A percentile compares a stretch with the other conserved stretches of the same genome.
These are phyloP conservation scores for Gnathonemus echidnorhynchus DNA, from an alignment of 2,113 vertebrate species.

Conservation along the genomic window DNA sequence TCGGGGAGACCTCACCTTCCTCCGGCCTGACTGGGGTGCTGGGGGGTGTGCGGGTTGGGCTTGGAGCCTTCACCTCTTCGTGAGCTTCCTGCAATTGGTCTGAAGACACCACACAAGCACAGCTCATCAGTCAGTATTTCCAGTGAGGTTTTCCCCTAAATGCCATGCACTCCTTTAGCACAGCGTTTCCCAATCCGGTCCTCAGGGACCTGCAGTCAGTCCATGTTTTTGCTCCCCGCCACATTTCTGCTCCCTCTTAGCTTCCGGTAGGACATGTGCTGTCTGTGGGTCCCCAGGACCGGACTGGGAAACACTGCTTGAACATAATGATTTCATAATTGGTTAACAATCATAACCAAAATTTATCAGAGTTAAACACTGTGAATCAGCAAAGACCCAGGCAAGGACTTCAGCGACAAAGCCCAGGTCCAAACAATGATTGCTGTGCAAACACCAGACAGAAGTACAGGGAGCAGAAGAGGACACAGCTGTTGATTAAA, in stretches of 20 bases:
- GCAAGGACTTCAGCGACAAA: background rate
- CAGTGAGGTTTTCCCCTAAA: background rate
- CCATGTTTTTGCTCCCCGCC: background rate
- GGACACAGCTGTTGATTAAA: constrained; percentile 19
- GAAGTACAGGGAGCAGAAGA: constrained; percentile 9
- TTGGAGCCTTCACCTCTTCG: constrained; percentile 61
- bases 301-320: background rate
- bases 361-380: background rate
- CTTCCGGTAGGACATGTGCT: background rate
- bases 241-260: background rate
- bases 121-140: background rate
- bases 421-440: background rate
- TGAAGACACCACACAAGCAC: constrained; percentile 28
- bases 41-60: constrained; percentile 73
- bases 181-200: background rate
- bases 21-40: constrained; percentile 78
- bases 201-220: background rate
- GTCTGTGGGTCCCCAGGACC: background rate
- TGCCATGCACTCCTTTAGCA: background rate
- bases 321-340: background rate
- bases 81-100: constrained; percentile 59
- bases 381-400: background rate
- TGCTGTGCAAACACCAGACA: background rate
- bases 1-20: constrained; percentile 72
- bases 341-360: background rate